Evolutionary conservation across 2,113 vertebrate species (phyloP).

Genomic region (Brachyistius frenatus): DNA sequence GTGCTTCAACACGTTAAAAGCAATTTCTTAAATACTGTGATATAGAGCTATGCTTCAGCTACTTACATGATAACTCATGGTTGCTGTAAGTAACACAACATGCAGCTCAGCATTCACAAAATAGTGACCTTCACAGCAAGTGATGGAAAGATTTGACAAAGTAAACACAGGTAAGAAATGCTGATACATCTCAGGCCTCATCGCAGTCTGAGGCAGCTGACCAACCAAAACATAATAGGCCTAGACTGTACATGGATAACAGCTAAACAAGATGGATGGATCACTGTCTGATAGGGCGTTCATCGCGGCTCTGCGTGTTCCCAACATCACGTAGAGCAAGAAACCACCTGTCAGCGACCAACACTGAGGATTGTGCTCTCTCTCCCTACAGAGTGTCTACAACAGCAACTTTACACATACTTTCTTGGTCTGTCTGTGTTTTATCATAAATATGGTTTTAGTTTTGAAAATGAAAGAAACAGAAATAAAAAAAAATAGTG

Average conservation of each 20-base stretch:
- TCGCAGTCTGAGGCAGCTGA: too few relatives aligned
- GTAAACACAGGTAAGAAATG: not conserved
- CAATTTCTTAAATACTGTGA: not conserved
- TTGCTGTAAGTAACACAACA: not conserved
- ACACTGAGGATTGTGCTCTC: not conserved
- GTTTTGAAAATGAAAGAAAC: not conserved
- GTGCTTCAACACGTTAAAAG: not conserved
- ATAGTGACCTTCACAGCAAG: not conserved
- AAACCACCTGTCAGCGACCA: conserved; percentile 9
- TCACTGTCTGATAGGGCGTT: not conserved
- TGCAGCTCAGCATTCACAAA: not conserved
- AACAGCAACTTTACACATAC: not conserved
- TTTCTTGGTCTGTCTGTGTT: too few relatives aligned
- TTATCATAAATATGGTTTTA: not conserved
- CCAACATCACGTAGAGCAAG: not conserved
- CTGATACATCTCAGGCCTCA: too few relatives aligned
- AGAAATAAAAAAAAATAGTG: not conserved
- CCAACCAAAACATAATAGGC: too few relatives aligned
- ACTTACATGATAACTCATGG: not conserved
- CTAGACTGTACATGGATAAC: not conserved
- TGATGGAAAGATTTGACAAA: not conserved
- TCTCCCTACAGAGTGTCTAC: not conserved
- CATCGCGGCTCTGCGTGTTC: not conserved
- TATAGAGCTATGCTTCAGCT: not conserved
- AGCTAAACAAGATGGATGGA: conserved; percentile 21